Evolutionary conservation across 2,113 vertebrate species (phyloP).

Genomic region (Sinocyclocheilus rhinocerous): DNA sequence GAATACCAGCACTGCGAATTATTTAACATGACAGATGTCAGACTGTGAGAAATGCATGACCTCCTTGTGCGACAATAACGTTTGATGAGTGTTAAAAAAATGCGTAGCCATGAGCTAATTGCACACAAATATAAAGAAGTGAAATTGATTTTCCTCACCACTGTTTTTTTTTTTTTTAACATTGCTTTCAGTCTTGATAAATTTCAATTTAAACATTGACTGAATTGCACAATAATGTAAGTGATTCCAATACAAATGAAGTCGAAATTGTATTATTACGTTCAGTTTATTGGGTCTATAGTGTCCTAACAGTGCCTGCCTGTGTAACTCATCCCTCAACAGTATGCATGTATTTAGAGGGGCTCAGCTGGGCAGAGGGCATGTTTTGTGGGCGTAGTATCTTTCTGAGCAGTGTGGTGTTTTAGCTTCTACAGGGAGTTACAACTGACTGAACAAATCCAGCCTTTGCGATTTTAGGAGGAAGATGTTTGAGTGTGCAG

Average conservation of each 20-base stretch:
- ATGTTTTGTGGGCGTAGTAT: not conserved
- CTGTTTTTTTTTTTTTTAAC: not conserved
- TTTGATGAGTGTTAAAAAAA: not conserved
- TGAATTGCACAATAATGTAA: not conserved
- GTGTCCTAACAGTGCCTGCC: not conserved
- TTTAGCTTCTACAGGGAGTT: not conserved
- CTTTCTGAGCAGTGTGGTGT: not conserved
- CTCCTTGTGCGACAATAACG: not conserved
- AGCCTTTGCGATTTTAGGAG: not conserved
- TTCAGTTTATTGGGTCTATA: not conserved
- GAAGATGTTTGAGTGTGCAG: not conserved
- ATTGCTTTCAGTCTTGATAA: not conserved
- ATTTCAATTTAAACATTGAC: not conserved
- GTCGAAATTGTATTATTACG: not conserved
- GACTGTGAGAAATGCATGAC: constrained; percentile 6
- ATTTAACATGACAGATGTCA: constrained; percentile 33
- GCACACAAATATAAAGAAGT: constrained; percentile 6
- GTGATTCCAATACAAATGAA: not conserved
- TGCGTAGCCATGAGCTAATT: not conserved
- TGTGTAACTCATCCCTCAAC: not conserved
- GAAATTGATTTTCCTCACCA: not conserved
- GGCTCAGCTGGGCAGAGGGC: not conserved
- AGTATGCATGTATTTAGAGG: not conserved
- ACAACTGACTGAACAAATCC: constrained; percentile 5
- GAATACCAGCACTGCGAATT: constrained; percentile 12